Conservation (phyloP, 2,113 vertebrate species). For the Spheniscus mendiculus region DNA sequence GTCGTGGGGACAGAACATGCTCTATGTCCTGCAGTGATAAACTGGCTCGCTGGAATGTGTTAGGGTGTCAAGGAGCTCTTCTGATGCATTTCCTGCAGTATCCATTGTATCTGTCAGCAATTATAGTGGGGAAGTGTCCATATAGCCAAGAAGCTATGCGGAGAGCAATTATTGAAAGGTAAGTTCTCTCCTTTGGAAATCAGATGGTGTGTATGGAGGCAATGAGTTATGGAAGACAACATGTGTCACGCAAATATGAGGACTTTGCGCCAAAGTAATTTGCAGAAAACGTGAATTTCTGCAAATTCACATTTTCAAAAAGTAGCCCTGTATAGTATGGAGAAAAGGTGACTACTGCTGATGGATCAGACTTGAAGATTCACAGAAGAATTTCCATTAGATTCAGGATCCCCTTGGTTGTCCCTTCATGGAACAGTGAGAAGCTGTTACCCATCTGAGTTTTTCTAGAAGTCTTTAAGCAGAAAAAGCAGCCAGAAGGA, state of each 20-base stretch:
- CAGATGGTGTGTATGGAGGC: background rate
- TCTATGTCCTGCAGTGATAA: slow-evolving; percentile 98
- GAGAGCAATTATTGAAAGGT: slow-evolving; percentile 86
- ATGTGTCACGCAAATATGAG: fast-evolving
- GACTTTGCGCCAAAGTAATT: background rate
- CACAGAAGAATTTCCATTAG: background rate
- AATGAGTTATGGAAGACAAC: background rate
- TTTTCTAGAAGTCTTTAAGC: background rate
- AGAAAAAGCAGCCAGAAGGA: background rate
- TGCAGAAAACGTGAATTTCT: background rate
- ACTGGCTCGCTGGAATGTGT: slow-evolving; percentile 84
- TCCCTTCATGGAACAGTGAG: background rate
- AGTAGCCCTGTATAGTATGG: background rate
- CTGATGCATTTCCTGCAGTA: slow-evolving; percentile 89
- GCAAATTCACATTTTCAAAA: background rate
- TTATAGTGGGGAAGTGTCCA: slow-evolving; percentile 88
- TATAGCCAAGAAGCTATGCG: slow-evolving; percentile 83
- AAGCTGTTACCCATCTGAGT: background rate
- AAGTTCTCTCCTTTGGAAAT: background rate
- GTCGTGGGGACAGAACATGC: slow-evolving; percentile 86
- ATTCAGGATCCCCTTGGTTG: background rate
- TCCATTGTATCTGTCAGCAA: slow-evolving; percentile 83
- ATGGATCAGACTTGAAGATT: background rate
- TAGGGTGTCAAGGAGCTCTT: slow-evolving; percentile 93
- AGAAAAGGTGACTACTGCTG: background rate